Evolutionary conservation across 2,113 vertebrate species (phyloP).

Genomic region (Conger conger): DNA sequence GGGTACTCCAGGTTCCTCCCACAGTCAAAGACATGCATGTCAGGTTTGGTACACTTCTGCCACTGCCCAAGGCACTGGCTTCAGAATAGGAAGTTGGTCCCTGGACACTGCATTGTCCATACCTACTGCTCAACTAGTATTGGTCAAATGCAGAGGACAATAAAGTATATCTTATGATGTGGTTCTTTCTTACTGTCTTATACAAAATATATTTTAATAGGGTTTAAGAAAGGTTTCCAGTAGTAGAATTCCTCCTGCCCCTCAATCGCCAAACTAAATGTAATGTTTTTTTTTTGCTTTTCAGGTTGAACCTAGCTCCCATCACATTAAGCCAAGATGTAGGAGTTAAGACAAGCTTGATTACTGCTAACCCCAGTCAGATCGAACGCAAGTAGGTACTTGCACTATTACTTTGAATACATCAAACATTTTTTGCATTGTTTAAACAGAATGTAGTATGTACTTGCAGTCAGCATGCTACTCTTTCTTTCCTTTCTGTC

Average conservation of each 20-base stretch:
- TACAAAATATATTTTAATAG: too few species aligned
- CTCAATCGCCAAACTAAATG: background rate
- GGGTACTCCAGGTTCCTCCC: too few species aligned
- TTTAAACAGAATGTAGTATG: background rate
- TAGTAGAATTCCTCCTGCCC: background rate
- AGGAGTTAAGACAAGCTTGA: conserved; percentile 38
- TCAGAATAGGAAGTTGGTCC: too few species aligned
- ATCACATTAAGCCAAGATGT: conserved; percentile 37
- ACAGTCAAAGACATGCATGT: too few species aligned
- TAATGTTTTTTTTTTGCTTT: background rate
- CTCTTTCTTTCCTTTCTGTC: background rate
- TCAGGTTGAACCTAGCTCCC: conserved; percentile 46
- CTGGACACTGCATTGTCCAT: too few species aligned
- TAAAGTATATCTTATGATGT: too few species aligned
- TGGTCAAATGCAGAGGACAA: too few species aligned
- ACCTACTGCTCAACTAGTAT: too few species aligned
- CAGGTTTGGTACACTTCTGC: too few species aligned
- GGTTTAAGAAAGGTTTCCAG: background rate
- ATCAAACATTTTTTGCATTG: background rate
- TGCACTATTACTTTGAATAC: too few species aligned
- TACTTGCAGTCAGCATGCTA: background rate
- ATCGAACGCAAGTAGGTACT: background rate
- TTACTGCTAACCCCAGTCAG: conserved; percentile 41
- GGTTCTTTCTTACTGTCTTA: too few species aligned
- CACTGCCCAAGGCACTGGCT: too few species aligned